Conservation (phyloP, 2,113 vertebrate genomes). For the Leiothrix lutea region DNA sequence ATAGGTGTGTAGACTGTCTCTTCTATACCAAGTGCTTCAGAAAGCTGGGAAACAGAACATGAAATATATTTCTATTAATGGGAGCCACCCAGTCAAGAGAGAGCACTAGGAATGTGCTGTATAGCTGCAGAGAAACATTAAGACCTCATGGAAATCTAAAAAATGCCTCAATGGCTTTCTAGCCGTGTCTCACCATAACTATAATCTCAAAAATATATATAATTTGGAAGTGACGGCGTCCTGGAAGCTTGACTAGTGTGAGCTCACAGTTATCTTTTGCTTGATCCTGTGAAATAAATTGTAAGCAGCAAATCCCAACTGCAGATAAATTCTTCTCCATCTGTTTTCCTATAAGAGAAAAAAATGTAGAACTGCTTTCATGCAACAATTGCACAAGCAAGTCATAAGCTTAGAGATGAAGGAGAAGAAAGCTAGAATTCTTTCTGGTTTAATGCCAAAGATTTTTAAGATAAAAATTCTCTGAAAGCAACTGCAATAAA, state of each 20-base stretch:
- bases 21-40: background rate
- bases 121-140: constrained; percentile 14
- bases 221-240: constrained; percentile 16
- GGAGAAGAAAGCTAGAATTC: constrained; percentile 55
- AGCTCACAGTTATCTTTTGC: constrained; percentile 52
- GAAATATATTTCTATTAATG: constrained; percentile 41
- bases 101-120: constrained; percentile 59
- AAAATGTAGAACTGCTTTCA: constrained; percentile 55
- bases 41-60: constrained; percentile 43
- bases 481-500: constrained; percentile 65
- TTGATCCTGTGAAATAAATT: constrained; percentile 72
- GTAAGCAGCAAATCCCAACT: constrained; percentile 65
- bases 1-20: background rate
- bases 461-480: constrained; percentile 71
- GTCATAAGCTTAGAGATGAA: constrained; percentile 49
- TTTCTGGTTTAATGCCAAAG: constrained; percentile 68
- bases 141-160: constrained; percentile 26
- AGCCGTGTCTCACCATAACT: background rate
- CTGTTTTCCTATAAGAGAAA: constrained; percentile 68
- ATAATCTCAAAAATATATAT: constrained; percentile 49
- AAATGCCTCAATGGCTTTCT: constrained; percentile 20
- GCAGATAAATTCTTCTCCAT: constrained; percentile 70
- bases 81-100: constrained; percentile 67
- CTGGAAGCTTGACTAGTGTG: constrained; percentile 26
- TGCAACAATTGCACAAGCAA: constrained; percentile 64